phyloP scores from a whole-genome alignment of 92 coral and sea anemone genomes.

The Porites evermanni region DNA sequence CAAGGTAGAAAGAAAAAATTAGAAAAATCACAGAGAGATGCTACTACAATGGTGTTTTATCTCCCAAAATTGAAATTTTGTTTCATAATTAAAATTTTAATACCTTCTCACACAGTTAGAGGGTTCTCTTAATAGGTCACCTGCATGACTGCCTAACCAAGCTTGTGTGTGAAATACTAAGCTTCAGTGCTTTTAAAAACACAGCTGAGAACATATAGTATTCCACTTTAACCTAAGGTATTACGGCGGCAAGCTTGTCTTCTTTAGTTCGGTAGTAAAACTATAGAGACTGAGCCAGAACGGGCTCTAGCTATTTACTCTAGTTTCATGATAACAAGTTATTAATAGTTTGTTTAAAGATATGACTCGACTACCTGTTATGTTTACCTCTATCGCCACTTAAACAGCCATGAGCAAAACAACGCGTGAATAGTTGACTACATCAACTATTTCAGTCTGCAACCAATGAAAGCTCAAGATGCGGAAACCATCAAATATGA shows the following conservation, averaged over 20 bases:
- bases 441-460: background rate
- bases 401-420: constrained; percentile 13
- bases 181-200: background rate
- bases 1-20: background rate
- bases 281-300: background rate
- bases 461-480: constrained; percentile 28
- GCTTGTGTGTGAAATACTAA: background rate
- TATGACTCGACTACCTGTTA: constrained; percentile 23
- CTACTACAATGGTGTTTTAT: background rate
- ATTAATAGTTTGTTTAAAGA: background rate
- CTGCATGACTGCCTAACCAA: background rate
- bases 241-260: background rate
- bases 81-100: too few species aligned
- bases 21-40: too few species aligned
- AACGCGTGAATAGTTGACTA: constrained; percentile 40
- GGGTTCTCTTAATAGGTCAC: background rate
- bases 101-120: background rate
- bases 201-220: background rate
- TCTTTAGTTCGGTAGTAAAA: background rate
- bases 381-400: constrained; percentile 1
- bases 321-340: constrained; percentile 3
- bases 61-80: background rate
- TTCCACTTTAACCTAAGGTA: background rate
- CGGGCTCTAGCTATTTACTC: background rate
- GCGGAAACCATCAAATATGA: constrained; percentile 14